Percentiles rank a stretch among this genome's conserved stretches.
phyloP scores from a whole-genome alignment of 2,113 vertebrate species.

The Anser brachyrhynchus region DNA sequence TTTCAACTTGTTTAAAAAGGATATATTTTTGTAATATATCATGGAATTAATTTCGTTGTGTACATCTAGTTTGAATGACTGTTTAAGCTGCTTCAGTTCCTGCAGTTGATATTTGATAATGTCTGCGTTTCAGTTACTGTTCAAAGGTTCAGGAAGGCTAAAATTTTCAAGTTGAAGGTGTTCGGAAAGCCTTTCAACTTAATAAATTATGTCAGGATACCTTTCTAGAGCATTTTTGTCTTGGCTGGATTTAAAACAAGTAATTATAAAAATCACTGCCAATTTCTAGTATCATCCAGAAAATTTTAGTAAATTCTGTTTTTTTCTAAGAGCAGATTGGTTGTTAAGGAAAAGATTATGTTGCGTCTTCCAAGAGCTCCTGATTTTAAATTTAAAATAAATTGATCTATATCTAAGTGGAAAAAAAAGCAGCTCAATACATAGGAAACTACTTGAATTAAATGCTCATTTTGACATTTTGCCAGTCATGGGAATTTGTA shows the following conservation, averaged over 20 bases:
- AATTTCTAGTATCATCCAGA: conserved; percentile 1
- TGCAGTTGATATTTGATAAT: not conserved
- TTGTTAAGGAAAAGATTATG: conserved; percentile 42
- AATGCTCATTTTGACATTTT: conserved; percentile 67
- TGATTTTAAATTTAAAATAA: conserved; percentile 62
- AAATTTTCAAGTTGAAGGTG: accelerated
- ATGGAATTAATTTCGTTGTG: not conserved
- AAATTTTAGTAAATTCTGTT: conserved; percentile 21
- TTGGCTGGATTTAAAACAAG: conserved; percentile 17
- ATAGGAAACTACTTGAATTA: conserved; percentile 54
- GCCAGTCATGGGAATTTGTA: conserved; percentile 51
- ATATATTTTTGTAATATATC: not conserved
- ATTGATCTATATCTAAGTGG: conserved; percentile 46
- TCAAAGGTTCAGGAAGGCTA: not conserved
- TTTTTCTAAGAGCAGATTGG: conserved; percentile 48
- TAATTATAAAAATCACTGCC: conserved; percentile 22
- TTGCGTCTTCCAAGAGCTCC: conserved; percentile 43
- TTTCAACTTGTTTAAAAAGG: not conserved
- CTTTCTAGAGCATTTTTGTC: conserved; percentile 1
- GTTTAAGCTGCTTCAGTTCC: not conserved
- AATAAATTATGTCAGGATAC: not conserved
- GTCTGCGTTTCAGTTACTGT: not conserved
- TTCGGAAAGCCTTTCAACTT: not conserved
- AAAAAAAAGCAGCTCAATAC: not conserved
- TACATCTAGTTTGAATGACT: not conserved